phyloP scores from a whole-genome alignment of 2,888 invertebrate species.

The Limnephilus marmoratus region DNA sequence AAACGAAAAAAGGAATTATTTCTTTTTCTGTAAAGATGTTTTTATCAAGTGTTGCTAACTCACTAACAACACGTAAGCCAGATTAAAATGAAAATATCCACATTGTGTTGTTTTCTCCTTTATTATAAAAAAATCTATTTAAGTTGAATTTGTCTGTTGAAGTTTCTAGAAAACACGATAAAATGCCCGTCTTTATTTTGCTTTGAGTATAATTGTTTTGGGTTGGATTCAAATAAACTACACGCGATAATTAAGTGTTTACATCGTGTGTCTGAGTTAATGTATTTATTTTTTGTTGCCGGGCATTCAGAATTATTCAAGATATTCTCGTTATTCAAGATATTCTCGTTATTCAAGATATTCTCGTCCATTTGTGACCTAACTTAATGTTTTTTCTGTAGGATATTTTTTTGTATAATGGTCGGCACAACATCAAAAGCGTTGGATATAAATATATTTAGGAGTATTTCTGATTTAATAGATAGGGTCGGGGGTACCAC shows the following conservation, averaged over 20 bases:
- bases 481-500: not conserved
- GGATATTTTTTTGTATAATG: not conserved
- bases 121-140: not conserved
- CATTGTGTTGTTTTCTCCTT: not conserved
- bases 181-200: not conserved
- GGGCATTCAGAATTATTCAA: not conserved
- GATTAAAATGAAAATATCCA: not conserved
- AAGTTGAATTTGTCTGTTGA: not conserved
- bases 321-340: slow-evolving; percentile 2
- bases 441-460: not conserved
- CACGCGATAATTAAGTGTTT: not conserved
- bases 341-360: not conserved
- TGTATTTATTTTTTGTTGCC: not conserved
- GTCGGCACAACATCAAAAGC: not conserved
- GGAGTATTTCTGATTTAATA: not conserved
- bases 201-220: not conserved
- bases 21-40: not conserved
- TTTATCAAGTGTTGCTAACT: not conserved
- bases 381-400: not conserved
- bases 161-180: not conserved
- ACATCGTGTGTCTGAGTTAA: not conserved
- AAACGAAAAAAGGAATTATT: not conserved
- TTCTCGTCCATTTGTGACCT: not conserved
- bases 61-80: not conserved
- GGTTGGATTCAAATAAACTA: not conserved